Conservation (phyloP, 2,113 vertebrate genomes). For the Myotis yumanensis region DNA sequence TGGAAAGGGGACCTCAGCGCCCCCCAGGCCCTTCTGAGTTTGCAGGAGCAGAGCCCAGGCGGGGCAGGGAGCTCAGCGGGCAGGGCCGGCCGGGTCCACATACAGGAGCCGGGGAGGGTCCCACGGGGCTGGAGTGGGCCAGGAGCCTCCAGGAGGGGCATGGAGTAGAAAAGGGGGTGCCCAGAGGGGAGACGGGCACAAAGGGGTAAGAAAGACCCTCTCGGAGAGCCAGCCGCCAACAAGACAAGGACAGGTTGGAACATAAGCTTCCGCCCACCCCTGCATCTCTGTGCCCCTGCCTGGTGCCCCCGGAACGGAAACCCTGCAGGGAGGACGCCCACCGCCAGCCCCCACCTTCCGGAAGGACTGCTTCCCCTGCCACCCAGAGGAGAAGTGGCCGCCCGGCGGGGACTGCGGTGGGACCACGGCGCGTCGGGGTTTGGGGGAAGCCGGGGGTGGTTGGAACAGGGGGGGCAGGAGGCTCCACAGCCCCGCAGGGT, state of each 20-base stretch:
- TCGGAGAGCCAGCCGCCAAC: accelerated
- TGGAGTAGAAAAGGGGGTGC: accelerated
- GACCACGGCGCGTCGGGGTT: background rate
- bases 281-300: background rate
- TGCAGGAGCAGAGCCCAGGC: too few species aligned
- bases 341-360: constrained; percentile 49
- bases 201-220: accelerated
- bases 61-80: background rate
- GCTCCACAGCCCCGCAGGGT: accelerated
- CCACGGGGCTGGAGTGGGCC: background rate
- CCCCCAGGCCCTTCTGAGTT: background rate
- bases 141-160: background rate
- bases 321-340: background rate
- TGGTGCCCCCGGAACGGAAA: constrained; percentile 29
- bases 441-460: background rate
- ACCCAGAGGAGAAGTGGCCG: constrained; percentile 7
- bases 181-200: background rate
- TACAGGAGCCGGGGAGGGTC: background rate
- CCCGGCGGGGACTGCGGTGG: background rate
- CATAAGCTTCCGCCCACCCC: accelerated
- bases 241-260: background rate
- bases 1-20: background rate
- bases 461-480: background rate
- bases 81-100: background rate
- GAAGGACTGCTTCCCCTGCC: constrained; percentile 57